phyloP scores from a whole-genome alignment of 2,797 vertebrate species.

The Syncerus caffer region DNA sequence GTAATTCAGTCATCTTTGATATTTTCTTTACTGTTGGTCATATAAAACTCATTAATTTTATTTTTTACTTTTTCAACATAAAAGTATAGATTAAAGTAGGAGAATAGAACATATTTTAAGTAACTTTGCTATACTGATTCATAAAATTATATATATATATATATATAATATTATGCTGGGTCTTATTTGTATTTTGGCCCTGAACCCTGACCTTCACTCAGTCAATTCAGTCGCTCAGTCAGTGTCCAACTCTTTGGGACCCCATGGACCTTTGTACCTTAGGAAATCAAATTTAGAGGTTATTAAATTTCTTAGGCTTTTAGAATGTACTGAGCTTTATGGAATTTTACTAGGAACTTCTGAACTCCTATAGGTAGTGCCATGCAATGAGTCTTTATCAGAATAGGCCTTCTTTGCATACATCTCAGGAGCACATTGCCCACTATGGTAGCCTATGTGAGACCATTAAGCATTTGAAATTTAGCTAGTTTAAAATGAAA shows the following conservation, averaged over 20 bases:
- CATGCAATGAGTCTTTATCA: neutral
- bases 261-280: neutral
- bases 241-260: neutral
- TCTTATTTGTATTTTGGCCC: neutral
- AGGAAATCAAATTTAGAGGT: neutral
- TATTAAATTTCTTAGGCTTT: neutral
- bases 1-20: neutral
- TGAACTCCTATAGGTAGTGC: neutral
- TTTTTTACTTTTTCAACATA: neutral
- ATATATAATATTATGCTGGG: neutral
- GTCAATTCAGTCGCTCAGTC: neutral
- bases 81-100: neutral
- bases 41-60: neutral
- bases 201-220: neutral
- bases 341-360: neutral
- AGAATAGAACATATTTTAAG: neutral
- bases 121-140: neutral
- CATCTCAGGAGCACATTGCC: neutral
- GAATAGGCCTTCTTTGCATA: neutral
- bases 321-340: neutral
- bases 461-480: neutral
- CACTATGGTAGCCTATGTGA: neutral
- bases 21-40: neutral
- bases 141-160: neutral
- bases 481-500: neutral